Evolutionary conservation across 2,888 invertebrate species (phyloP).

Genomic region (Phyto melanocephala): DNA sequence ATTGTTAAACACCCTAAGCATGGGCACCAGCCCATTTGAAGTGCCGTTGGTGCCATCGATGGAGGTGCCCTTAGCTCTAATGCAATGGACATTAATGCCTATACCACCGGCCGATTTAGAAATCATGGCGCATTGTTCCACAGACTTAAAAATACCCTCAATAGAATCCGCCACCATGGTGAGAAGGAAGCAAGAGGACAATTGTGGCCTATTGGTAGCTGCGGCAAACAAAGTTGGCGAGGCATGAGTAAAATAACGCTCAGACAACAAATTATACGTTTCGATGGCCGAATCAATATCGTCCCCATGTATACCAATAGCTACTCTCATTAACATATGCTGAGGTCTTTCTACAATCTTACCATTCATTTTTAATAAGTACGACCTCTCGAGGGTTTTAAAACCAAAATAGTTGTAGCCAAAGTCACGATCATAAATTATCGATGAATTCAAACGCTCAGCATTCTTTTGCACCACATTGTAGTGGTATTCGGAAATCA

Average conservation of each 20-base stretch:
- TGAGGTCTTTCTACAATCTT: constrained; percentile 98
- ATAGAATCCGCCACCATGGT: constrained; percentile 97
- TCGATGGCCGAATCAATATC: constrained; percentile 95
- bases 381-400: constrained; percentile 97
- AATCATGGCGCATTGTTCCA: constrained; percentile 95
- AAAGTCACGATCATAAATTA: constrained; percentile 98
- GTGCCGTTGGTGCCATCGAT: constrained; percentile 96
- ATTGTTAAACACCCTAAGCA: constrained; percentile 96
- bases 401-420: constrained; percentile 99
- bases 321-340: constrained; percentile 98
- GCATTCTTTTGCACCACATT: constrained; percentile 91
- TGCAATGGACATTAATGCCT: constrained; percentile 97
- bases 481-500: constrained; percentile 92
- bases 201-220: constrained; percentile 92
- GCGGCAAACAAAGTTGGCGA: constrained; percentile 98
- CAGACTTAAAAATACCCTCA: constrained; percentile 95
- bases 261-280: constrained; percentile 97
- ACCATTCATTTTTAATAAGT: constrained; percentile 93
- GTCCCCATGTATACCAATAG: constrained; percentile 97
- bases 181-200: constrained; percentile 96
- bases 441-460: constrained; percentile 94
- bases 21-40: constrained; percentile 97
- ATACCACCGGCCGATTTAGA: constrained; percentile 99
- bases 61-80: constrained; percentile 93
- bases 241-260: constrained; percentile 98